These are phyloP conservation scores for Agrilus biguttatus DNA, from an alignment of 2,888 invertebrate genomes.

Conservation along the genomic window DNA sequence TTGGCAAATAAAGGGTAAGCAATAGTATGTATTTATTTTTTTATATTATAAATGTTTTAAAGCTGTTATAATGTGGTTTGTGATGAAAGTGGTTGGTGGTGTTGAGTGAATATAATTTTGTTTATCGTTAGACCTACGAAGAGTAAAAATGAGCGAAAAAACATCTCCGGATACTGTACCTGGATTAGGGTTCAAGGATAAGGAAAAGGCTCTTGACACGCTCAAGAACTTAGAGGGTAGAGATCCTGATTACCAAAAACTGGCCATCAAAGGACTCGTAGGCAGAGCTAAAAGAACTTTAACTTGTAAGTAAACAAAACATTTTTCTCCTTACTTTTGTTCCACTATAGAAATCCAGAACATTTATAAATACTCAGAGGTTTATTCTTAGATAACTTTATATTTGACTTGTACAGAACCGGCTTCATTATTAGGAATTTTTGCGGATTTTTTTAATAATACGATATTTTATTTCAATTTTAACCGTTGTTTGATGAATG, in stretches of 20 bases:
- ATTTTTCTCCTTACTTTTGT: background rate
- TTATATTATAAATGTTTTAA: too few species aligned
- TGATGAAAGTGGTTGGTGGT: too few species aligned
- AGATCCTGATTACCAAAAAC: conserved; percentile 62
- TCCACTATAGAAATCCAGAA: background rate
- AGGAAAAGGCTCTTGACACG: conserved; percentile 55
- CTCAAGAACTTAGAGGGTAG: conserved; percentile 52
- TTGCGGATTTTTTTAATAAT: too few species aligned
- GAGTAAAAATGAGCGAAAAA: conserved; percentile 23
- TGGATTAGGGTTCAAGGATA: conserved; percentile 65
- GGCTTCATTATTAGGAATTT: too few species aligned
- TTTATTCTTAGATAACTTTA: too few species aligned
- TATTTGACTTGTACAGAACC: too few species aligned
- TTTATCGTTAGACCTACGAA: background rate
- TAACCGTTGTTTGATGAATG: too few species aligned
- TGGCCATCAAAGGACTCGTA: conserved; percentile 55
- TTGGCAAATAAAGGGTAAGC: too few species aligned
- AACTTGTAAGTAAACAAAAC: conserved; percentile 34
- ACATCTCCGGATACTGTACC: conserved; percentile 46
- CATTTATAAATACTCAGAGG: background rate
- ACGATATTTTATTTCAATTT: too few species aligned
- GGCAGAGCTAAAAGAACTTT: conserved; percentile 58
- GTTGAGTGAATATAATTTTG: too few species aligned
- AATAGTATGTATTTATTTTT: too few species aligned
- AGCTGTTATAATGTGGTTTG: too few species aligned